These are phyloP conservation scores for Psilopogon haemacephalus DNA, from an alignment of 2,113 vertebrate genomes.

Conservation along the genomic window DNA sequence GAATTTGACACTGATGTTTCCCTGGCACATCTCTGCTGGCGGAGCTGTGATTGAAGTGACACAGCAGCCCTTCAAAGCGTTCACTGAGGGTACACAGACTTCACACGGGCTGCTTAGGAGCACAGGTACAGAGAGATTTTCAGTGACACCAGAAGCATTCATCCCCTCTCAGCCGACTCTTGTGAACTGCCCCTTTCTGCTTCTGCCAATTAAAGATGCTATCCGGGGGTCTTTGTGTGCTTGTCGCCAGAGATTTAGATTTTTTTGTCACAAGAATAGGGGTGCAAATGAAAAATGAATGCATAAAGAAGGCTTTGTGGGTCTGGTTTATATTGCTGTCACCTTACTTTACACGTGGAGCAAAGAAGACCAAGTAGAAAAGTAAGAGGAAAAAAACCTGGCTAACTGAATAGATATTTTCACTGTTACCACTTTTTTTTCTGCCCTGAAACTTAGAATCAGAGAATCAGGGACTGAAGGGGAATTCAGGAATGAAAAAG, in stretches of 20 bases:
- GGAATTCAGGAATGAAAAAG: no score
- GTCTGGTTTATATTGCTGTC: neutral
- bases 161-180: neutral
- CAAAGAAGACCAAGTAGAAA: neutral
- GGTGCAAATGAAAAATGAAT: neutral
- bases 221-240: neutral
- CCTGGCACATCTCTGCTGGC: constrained; percentile 13
- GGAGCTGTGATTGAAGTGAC: constrained; percentile 26
- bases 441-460: neutral
- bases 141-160: neutral
- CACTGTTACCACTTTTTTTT: neutral
- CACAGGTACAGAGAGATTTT: neutral
- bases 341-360: neutral
- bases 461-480: no score
- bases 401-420: neutral
- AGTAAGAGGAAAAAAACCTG: neutral
- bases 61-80: neutral
- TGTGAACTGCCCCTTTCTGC: neutral
- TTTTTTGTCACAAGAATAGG: neutral
- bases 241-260: neutral
- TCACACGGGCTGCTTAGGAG: neutral
- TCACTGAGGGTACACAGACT: neutral
- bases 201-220: neutral
- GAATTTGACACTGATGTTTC: constrained; percentile 32
- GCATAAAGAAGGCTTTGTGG: neutral